A percentile compares a stretch with the other conserved stretches of the same genome.
phyloP scores from a whole-genome alignment of 2,113 vertebrate species.

The Calidris pugnax region DNA sequence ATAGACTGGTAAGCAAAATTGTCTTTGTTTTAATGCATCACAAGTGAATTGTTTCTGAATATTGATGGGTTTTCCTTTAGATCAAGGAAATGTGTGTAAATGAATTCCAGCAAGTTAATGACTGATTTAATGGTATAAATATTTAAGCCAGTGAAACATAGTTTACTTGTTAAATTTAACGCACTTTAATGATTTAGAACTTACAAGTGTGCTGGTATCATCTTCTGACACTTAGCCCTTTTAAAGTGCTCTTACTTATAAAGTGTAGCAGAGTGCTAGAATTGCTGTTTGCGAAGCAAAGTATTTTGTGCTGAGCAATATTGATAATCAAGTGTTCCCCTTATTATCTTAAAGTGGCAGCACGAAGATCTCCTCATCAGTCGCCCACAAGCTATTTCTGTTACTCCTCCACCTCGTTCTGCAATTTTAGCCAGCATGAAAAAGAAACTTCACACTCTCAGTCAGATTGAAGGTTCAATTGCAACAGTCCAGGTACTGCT shows the following conservation, averaged over 20 bases:
- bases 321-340: background rate
- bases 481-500: constrained; percentile 85
- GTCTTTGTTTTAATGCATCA: background rate
- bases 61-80: background rate
- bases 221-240: background rate
- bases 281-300: background rate
- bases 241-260: background rate
- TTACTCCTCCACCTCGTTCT: constrained; percentile 90
- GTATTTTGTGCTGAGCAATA: background rate
- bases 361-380: constrained; percentile 93
- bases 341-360: constrained; percentile 85
- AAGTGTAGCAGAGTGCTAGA: background rate
- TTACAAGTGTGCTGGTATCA: rapidly evolving
- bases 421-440: constrained; percentile 96
- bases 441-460: constrained; percentile 96
- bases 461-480: constrained; percentile 93
- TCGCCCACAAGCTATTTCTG: constrained; percentile 87
- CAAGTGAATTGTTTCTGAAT: background rate
- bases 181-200: background rate
- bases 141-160: background rate
- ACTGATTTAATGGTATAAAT: background rate
- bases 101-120: background rate
- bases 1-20: background rate
- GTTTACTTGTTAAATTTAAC: background rate
- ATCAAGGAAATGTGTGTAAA: background rate